Evolutionary conservation across 2,888 invertebrate genomes (phyloP).

Genomic region (Parthenolecanium corni): DNA sequence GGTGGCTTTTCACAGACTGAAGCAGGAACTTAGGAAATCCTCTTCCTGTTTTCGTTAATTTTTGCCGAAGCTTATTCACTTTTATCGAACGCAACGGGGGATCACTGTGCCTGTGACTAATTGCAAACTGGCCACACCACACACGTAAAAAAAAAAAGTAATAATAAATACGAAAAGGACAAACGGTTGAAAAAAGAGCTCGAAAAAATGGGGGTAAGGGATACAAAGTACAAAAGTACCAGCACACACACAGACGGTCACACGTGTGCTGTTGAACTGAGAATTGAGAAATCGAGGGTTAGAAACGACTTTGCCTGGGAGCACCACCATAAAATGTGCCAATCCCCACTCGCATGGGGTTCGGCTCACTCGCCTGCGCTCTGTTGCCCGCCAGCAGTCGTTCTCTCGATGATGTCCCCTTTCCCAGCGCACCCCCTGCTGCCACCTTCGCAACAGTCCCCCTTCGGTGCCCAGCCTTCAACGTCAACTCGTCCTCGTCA

Average conservation of each 20-base stretch:
- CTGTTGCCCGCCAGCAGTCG: conserved; percentile 3
- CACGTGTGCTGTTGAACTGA: not conserved
- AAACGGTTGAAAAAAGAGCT: not conserved
- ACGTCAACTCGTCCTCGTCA: not conserved
- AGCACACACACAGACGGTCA: not conserved
- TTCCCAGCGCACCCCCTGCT: not conserved
- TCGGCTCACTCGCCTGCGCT: not conserved
- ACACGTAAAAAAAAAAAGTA: too few species aligned
- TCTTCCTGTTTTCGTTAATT: too few species aligned
- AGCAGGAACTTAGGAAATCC: too few species aligned
- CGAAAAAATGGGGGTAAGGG: not conserved
- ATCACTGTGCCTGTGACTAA: too few species aligned
- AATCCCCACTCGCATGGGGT: conserved; percentile 25
- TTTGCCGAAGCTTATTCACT: too few species aligned
- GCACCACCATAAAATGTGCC: conserved; percentile 1
- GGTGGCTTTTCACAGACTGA: too few species aligned
- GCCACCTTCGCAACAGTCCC: conserved; percentile 1
- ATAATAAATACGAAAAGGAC: too few species aligned
- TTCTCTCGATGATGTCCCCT: too few species aligned
- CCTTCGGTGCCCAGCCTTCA: not conserved
- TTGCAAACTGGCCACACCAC: not conserved
- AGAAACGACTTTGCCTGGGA: conserved; percentile 19
- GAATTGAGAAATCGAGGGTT: conserved; percentile 13
- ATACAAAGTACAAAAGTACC: conserved; percentile 9
- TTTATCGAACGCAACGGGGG: too few species aligned